A percentile compares a stretch with the other conserved stretches of the same genome.
phyloP scores from a whole-genome alignment of 2,888 invertebrate species.

The Eristalinus sepulchralis region DNA sequence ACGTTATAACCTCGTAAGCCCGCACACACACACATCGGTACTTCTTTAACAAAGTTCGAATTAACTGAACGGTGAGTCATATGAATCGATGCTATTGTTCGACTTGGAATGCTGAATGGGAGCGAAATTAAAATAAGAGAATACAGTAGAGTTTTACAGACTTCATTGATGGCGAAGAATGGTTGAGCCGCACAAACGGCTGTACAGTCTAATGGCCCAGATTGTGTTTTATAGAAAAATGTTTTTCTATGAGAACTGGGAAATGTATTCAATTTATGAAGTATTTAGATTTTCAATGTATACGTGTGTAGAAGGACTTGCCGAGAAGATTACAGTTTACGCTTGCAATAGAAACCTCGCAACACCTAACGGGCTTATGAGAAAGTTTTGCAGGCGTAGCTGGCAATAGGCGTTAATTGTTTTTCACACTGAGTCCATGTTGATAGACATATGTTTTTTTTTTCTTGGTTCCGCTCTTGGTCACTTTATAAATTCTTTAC shows the following conservation, averaged over 20 bases:
- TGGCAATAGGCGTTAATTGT: too few relatives aligned
- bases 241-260: background rate
- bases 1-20: background rate
- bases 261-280: background rate
- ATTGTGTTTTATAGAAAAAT: background rate
- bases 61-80: slow-evolving; percentile 42
- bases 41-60: slow-evolving; percentile 36
- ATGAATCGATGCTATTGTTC: background rate
- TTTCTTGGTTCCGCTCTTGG: too few relatives aligned
- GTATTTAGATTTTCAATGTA: background rate
- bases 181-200: background rate
- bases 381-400: background rate
- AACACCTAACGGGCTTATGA: background rate
- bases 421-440: too few relatives aligned
- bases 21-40: background rate
- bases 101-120: slow-evolving; percentile 35
- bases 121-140: slow-evolving; percentile 20
- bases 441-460: too few relatives aligned
- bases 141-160: background rate
- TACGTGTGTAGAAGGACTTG: background rate
- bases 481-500: too few relatives aligned
- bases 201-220: background rate
- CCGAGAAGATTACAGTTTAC: background rate
- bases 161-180: background rate
- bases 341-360: background rate